These are phyloP conservation scores for Macrotus californicus DNA, from an alignment of 2,113 vertebrate genomes.

Conservation along the genomic window DNA sequence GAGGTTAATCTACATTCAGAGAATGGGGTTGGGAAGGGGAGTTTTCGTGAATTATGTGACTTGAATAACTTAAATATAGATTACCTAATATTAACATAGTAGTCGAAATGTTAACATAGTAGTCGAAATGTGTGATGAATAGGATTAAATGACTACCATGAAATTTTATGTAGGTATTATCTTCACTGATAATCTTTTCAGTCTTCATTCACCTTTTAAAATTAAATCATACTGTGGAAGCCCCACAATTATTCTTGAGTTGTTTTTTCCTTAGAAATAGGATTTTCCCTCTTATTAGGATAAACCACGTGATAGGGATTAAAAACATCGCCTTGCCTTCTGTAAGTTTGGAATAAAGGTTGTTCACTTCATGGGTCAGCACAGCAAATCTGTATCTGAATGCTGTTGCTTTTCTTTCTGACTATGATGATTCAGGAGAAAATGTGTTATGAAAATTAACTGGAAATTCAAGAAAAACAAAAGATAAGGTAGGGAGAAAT, in stretches of 20 bases:
- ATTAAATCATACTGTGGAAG: neutral
- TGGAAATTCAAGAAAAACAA: neutral
- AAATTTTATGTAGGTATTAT: neutral
- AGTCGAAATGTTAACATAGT: neutral
- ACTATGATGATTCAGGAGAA: neutral
- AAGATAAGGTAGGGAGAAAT: neutral
- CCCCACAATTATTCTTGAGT: neutral
- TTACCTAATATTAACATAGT: neutral
- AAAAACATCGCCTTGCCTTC: neutral
- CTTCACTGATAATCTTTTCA: neutral
- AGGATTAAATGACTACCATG: neutral
- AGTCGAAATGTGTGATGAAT: neutral
- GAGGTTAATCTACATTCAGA: neutral
- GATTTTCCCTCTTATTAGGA: constrained; percentile 8
- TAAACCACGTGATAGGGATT: neutral
- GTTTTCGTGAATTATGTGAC: neutral
- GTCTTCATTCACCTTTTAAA: neutral
- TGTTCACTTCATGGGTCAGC: neutral
- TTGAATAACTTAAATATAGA: neutral
- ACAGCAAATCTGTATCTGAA: neutral
- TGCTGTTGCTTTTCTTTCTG: neutral
- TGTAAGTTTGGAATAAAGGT: neutral
- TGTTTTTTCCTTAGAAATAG: neutral
- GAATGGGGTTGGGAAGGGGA: neutral
- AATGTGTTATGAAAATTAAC: neutral